Evolutionary conservation across 2,797 vertebrate genomes (phyloP).

Genomic region (Micrastur ruficollis): DNA sequence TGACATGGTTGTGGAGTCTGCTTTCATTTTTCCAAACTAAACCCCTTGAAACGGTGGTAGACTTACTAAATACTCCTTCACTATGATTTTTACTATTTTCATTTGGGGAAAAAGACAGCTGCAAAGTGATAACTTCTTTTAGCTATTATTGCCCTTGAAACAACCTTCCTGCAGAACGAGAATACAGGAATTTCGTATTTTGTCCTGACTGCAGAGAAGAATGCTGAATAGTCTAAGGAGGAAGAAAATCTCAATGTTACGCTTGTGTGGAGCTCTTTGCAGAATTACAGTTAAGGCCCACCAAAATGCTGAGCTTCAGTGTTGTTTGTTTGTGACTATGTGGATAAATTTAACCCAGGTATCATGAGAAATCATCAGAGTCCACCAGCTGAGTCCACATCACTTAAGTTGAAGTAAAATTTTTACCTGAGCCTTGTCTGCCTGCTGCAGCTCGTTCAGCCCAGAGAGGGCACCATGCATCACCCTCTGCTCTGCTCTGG

Average conservation of each 20-base stretch:
- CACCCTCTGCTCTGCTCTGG: neutral
- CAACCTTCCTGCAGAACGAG: neutral
- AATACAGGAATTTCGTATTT: neutral
- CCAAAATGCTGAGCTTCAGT: neutral
- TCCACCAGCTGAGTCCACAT: neutral
- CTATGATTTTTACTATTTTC: neutral
- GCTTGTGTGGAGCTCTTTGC: accelerated
- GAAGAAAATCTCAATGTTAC: neutral
- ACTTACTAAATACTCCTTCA: neutral
- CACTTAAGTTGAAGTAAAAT: neutral
- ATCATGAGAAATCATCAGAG: neutral
- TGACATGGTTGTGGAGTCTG: neutral
- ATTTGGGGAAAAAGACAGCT: neutral
- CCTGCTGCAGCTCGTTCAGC: neutral
- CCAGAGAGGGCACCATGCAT: neutral
- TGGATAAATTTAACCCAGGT: neutral
- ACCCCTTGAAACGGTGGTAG: neutral
- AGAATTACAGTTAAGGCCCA: neutral
- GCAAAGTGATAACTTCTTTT: neutral
- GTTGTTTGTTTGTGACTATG: neutral
- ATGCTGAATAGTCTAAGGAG: neutral
- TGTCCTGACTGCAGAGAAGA: neutral
- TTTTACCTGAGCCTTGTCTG: neutral
- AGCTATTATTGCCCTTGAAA: neutral
- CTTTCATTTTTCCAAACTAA: neutral